A percentile compares a stretch with the other conserved stretches of the same genome.
Conservation (phyloP, 2,888 invertebrate genomes). For the Halictus quadricinctus region DNA sequence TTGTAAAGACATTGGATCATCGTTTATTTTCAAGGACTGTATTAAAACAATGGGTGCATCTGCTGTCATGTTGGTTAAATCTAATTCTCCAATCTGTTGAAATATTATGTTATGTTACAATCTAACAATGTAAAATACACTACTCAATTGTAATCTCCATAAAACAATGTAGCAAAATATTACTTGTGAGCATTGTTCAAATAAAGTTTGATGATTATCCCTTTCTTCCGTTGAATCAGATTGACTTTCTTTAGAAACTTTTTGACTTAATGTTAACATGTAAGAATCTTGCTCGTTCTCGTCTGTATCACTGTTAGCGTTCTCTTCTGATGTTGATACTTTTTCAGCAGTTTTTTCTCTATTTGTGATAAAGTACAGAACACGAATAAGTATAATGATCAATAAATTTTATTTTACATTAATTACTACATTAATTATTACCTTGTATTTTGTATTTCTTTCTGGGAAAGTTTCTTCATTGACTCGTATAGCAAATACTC, state of each 20-base stretch:
- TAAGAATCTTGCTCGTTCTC: conserved; percentile 86
- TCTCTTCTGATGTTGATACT: conserved; percentile 52
- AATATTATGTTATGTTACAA: conserved; percentile 13
- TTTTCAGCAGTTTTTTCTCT: conserved; percentile 33
- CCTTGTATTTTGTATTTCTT: conserved; percentile 63
- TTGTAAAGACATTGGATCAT: conserved; percentile 89
- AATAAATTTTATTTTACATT: conserved; percentile 13
- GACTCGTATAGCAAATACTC: conserved; percentile 76
- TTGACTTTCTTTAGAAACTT: conserved; percentile 59
- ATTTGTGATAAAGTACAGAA: not conserved
- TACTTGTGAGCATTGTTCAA: conserved; percentile 79
- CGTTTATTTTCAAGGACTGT: conserved; percentile 90
- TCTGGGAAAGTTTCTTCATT: conserved; percentile 71
- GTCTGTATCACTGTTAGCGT: conserved; percentile 76
- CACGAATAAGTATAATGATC: not conserved
- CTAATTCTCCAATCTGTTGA: conserved; percentile 86
- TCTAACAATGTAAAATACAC: conserved; percentile 50
- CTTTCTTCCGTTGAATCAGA: conserved; percentile 35
- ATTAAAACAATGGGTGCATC: conserved; percentile 89
- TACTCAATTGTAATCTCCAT: not conserved
- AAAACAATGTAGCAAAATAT: not conserved
- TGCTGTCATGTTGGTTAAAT: conserved; percentile 86
- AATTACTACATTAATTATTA: conserved; percentile 31
- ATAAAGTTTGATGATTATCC: conserved; percentile 63
- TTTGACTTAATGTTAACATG: conserved; percentile 88